Evolutionary conservation across 2,113 vertebrate species (phyloP).

Genomic region (Catharus minimus): DNA sequence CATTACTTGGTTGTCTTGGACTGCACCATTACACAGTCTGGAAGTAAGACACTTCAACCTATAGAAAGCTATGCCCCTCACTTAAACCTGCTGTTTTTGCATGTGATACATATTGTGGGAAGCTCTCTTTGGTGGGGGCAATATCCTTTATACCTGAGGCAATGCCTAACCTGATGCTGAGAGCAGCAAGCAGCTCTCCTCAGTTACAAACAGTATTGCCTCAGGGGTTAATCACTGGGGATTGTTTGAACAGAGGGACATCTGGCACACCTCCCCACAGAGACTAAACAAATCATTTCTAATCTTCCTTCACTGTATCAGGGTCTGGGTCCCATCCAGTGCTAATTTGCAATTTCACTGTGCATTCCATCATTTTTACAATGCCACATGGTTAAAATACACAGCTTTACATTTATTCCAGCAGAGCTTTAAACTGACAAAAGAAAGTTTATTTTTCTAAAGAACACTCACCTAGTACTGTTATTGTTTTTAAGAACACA

Average conservation of each 20-base stretch:
- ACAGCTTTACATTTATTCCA: not conserved
- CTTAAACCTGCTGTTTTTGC: not conserved
- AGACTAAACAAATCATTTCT: slow-evolving; percentile 58
- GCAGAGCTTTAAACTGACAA: not conserved
- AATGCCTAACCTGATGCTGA: not conserved
- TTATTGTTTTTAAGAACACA: not conserved
- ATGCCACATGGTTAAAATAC: not conserved
- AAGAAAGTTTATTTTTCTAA: not conserved
- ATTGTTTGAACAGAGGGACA: slow-evolving; percentile 44
- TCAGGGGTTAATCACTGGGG: not conserved
- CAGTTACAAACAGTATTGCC: not conserved
- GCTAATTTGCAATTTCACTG: slow-evolving; percentile 42
- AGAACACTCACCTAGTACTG: not conserved
- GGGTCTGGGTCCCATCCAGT: slow-evolving; percentile 40
- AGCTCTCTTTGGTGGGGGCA: not conserved
- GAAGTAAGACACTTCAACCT: not conserved
- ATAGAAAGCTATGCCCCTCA: not conserved
- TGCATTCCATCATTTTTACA: slow-evolving; percentile 12
- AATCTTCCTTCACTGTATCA: slow-evolving; percentile 34
- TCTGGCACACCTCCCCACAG: slow-evolving; percentile 40
- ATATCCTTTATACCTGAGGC: not conserved
- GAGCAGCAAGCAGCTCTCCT: not conserved
- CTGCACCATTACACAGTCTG: not conserved
- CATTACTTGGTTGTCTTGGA: not conserved
- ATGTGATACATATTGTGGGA: not conserved